Percentiles rank a stretch among this genome's conserved stretches.
phyloP scores from a whole-genome alignment of 2,888 invertebrate genomes.

The Leptinotarsa haldemani region DNA sequence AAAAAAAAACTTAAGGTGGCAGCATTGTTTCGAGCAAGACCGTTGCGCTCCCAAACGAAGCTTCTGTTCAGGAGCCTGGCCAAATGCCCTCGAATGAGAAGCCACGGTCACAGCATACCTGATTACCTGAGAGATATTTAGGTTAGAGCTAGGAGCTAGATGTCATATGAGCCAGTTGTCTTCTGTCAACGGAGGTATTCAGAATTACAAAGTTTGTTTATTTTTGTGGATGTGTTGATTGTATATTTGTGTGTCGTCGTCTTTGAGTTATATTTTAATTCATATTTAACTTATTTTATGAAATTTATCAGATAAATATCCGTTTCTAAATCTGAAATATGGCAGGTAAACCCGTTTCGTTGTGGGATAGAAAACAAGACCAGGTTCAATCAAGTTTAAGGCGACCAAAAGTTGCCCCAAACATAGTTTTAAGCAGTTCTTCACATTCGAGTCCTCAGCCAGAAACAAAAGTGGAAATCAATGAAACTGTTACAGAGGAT shows the following conservation, averaged over 20 bases:
- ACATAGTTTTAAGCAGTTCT: slow-evolving; percentile 11
- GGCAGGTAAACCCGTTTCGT: slow-evolving; percentile 37
- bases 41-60: too few species aligned
- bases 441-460: slow-evolving; percentile 26
- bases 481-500: background rate
- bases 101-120: too few species aligned
- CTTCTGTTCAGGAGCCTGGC: too few species aligned
- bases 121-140: too few species aligned
- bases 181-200: too few species aligned
- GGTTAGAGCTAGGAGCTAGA: too few species aligned
- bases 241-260: background rate
- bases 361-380: slow-evolving; percentile 37
- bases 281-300: slow-evolving; percentile 21
- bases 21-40: too few species aligned
- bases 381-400: slow-evolving; percentile 30
- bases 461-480: slow-evolving; percentile 19
- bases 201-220: background rate
- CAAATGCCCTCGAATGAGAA: too few species aligned
- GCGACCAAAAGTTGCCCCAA: slow-evolving; percentile 33
- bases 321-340: slow-evolving; percentile 29
- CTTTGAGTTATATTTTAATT: slow-evolving; percentile 7
- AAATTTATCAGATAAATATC: slow-evolving; percentile 13
- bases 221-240: background rate
- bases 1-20: too few species aligned
- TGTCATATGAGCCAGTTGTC: too few species aligned